Evolutionary conservation across 2,797 vertebrate species (phyloP).

Genomic region (Zalophus californianus): DNA sequence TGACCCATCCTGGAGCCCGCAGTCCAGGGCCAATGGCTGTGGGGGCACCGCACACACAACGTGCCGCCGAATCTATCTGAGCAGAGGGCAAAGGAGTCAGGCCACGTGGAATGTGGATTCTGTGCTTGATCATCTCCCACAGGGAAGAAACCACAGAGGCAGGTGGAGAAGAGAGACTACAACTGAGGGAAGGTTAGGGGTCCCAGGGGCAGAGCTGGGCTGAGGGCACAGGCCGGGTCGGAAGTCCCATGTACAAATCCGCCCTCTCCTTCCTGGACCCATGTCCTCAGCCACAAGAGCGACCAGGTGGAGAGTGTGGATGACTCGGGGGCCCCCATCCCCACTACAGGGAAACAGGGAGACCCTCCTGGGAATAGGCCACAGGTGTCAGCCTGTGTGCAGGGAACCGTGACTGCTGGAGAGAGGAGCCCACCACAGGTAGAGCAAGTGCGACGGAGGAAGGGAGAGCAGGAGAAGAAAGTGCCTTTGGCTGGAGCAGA

Average conservation of each 20-base stretch:
- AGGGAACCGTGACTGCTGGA: background rate
- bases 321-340: background rate
- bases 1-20: background rate
- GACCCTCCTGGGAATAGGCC: background rate
- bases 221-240: background rate
- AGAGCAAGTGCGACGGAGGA: background rate
- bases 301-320: background rate
- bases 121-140: background rate
- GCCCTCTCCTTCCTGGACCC: background rate
- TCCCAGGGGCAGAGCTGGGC: background rate
- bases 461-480: background rate
- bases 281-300: background rate
- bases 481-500: background rate
- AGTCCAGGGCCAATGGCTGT: rapidly evolving
- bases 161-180: background rate
- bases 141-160: background rate
- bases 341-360: background rate
- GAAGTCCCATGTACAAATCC: rapidly evolving
- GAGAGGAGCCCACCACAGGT: background rate
- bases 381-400: background rate
- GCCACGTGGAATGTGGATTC: background rate
- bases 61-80: background rate
- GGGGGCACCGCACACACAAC: background rate
- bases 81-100: background rate
- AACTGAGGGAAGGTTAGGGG: background rate